These are phyloP conservation scores for Podabrus alpinus DNA, from an alignment of 2,888 invertebrate genomes.

Conservation along the genomic window DNA sequence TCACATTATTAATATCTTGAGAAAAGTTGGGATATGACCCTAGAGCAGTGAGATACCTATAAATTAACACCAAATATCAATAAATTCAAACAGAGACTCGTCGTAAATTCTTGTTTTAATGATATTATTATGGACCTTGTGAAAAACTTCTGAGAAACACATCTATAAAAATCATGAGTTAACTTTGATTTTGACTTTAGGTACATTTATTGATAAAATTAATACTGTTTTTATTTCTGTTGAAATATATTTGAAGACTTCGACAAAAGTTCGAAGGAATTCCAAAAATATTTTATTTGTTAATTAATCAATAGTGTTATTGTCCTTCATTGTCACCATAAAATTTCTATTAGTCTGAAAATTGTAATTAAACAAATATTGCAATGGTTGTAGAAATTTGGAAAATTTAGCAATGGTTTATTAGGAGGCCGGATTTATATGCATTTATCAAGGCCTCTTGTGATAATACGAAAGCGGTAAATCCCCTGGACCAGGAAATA, in stretches of 20 bases:
- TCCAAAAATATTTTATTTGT: not conserved
- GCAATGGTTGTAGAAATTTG: no score
- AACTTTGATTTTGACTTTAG: not conserved
- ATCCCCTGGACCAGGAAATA: no score
- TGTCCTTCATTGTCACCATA: not conserved
- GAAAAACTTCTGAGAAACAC: not conserved
- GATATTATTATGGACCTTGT: not conserved
- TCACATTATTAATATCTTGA: not conserved
- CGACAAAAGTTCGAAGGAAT: not conserved
- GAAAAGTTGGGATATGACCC: not conserved
- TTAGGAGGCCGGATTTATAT: no score
- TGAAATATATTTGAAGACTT: not conserved
- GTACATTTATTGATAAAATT: not conserved
- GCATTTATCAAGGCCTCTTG: no score
- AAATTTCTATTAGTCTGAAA: no score
- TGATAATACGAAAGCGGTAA: no score
- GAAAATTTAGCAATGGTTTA: no score
- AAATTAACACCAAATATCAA: not conserved
- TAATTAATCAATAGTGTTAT: not conserved
- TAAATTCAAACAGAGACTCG: not conserved
- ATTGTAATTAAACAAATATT: no score
- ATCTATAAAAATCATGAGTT: not conserved
- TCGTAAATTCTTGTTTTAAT: not conserved
- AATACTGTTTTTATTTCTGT: not conserved
- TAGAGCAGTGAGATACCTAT: not conserved